phyloP scores from a whole-genome alignment of 23 tunicate species.

The Clavelina lepadiformis region DNA sequence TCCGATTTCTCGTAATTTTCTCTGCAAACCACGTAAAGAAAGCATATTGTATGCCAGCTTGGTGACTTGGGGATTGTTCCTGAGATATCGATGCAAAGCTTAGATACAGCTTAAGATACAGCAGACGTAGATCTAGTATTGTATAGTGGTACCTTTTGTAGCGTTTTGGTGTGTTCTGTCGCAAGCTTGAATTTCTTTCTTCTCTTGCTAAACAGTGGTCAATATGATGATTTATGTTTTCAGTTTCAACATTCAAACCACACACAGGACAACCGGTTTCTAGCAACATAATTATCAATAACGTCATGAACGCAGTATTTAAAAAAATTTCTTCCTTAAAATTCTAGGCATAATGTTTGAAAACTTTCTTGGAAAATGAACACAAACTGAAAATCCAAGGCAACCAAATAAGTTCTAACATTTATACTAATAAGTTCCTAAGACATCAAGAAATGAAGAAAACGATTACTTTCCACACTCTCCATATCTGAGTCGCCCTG shows the following conservation, averaged over 20 bases:
- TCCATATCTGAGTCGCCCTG: too few relatives aligned
- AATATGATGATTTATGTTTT: constrained; percentile 18
- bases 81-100: neutral
- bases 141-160: constrained; percentile 2
- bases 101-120: neutral
- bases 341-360: too few relatives aligned
- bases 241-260: constrained; percentile 14
- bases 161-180: constrained; percentile 42
- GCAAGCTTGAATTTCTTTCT: constrained; percentile 29
- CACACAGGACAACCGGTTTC: constrained; percentile 37
- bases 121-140: neutral
- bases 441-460: too few relatives aligned
- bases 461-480: too few relatives aligned
- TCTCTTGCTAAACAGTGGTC: constrained; percentile 46
- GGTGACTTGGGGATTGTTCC: constrained; percentile 15
- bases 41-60: constrained; percentile 38
- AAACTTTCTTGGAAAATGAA: too few relatives aligned
- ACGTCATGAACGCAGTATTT: too few relatives aligned
- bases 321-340: too few relatives aligned
- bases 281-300: neutral
- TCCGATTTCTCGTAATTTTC: constrained; percentile 42
- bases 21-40: constrained; percentile 18
- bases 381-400: too few relatives aligned
- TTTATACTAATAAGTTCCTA: too few relatives aligned
- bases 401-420: too few relatives aligned